Evolutionary conservation across 2,888 invertebrate species (phyloP).

Genomic region (Plebejus argus): DNA sequence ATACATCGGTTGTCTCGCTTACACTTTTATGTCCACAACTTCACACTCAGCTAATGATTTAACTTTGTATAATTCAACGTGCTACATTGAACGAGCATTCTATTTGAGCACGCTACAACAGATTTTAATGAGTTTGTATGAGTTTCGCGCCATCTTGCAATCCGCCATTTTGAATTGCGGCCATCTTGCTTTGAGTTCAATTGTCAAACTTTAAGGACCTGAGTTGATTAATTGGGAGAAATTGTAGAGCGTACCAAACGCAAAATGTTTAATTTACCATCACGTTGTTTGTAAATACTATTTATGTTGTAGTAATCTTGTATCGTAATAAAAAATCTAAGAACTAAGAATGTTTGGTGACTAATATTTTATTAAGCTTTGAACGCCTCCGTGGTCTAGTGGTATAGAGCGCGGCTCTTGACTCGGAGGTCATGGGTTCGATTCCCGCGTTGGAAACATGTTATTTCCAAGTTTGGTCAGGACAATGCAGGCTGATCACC

Average conservation of each 20-base stretch:
- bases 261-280: not conserved
- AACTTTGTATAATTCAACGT: slow-evolving; percentile 19
- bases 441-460: too few species aligned
- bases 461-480: too few species aligned
- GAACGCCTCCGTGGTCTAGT: too few species aligned
- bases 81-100: slow-evolving; percentile 26
- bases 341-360: too few species aligned
- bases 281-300: not conserved
- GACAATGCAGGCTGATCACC: too few species aligned
- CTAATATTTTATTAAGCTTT: too few species aligned
- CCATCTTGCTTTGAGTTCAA: not conserved
- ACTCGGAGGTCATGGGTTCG: too few species aligned
- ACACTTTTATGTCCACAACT: not conserved
- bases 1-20: not conserved
- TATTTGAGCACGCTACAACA: slow-evolving; percentile 30
- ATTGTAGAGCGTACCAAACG: not conserved
- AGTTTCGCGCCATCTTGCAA: slow-evolving; percentile 10
- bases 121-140: slow-evolving; percentile 38
- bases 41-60: slow-evolving; percentile 6
- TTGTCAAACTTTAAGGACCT: slow-evolving; percentile 13
- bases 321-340: not conserved
- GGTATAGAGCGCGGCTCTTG: too few species aligned
- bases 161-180: not conserved
- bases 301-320: not conserved
- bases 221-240: slow-evolving; percentile 10